Evolutionary conservation across 2,888 invertebrate genomes (phyloP).

Genomic region (Scotopteryx bipunctaria): DNA sequence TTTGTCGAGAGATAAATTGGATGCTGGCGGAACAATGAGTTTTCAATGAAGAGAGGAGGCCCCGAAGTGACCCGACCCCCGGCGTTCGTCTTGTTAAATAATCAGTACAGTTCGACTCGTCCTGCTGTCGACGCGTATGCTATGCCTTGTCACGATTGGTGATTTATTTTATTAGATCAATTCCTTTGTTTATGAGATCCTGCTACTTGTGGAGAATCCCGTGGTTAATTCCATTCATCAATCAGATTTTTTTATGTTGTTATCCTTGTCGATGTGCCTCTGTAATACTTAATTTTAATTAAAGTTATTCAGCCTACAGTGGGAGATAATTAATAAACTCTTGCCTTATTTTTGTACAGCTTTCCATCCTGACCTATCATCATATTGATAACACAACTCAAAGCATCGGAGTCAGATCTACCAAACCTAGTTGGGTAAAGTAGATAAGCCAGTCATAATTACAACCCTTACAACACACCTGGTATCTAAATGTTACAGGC

Average conservation of each 20-base stretch:
- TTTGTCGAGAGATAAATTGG: slow-evolving; percentile 84
- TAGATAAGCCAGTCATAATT: neutral
- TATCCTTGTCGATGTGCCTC: slow-evolving; percentile 78
- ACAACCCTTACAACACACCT: too few species aligned
- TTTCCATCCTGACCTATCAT: slow-evolving; percentile 66
- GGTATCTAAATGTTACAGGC: too few species aligned
- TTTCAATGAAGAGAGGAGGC: slow-evolving; percentile 79
- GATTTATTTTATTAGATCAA: slow-evolving; percentile 69
- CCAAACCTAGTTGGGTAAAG: neutral
- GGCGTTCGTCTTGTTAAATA: slow-evolving; percentile 61
- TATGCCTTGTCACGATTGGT: slow-evolving; percentile 49
- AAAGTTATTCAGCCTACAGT: slow-evolving; percentile 70
- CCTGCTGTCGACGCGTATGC: slow-evolving; percentile 51
- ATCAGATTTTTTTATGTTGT: slow-evolving; percentile 82
- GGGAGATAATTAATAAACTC: slow-evolving; percentile 77
- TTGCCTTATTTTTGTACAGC: slow-evolving; percentile 75
- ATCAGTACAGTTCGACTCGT: slow-evolving; percentile 49
- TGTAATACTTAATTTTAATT: slow-evolving; percentile 73
- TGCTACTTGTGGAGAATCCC: slow-evolving; percentile 79
- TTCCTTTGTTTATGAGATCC: slow-evolving; percentile 83
- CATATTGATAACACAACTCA: neutral
- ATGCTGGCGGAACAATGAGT: slow-evolving; percentile 82
- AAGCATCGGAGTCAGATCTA: neutral
- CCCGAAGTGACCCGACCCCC: slow-evolving; percentile 70
- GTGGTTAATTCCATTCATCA: slow-evolving; percentile 81